These are phyloP conservation scores for Lordiphosa andalusiaca DNA, from an alignment of 2,888 invertebrate genomes.

Conservation along the genomic window DNA sequence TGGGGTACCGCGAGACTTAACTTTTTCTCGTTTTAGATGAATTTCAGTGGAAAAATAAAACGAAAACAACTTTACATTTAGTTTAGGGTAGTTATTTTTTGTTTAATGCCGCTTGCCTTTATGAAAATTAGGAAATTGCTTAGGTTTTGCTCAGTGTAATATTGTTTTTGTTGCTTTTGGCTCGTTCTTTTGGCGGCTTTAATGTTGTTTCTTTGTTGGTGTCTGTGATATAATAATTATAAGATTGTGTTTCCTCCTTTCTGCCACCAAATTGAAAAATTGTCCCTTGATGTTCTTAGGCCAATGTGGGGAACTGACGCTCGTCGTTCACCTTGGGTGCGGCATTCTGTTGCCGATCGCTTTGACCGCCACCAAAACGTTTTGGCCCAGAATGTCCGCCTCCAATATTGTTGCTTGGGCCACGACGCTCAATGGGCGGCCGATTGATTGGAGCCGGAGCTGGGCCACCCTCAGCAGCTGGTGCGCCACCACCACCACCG, in stretches of 20 bases:
- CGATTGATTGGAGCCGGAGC: conserved; percentile 32
- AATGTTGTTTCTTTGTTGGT: conserved; percentile 21
- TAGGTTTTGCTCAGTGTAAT: conserved; percentile 14
- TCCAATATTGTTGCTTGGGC: conserved; percentile 18
- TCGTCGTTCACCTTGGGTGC: conserved; percentile 97
- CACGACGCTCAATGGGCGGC: conserved; percentile 57
- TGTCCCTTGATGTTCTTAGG: conserved; percentile 81
- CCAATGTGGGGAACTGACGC: conserved; percentile 96
- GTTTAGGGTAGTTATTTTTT: conserved; percentile 7
- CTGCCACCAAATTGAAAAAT: conserved; percentile 22
- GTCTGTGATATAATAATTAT: conserved; percentile 37
- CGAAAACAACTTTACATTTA: conserved; percentile 30
- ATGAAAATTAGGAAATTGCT: conserved; percentile 22
- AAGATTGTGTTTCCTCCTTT: conserved; percentile 38
- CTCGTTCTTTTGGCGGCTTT: conserved; percentile 45
- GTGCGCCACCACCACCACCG: conserved; percentile 7
- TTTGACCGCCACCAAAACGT: conserved; percentile 69
- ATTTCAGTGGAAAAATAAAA: conserved; percentile 28
- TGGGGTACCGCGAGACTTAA: conserved; percentile 38
- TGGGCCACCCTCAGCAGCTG: conserved; percentile 20
- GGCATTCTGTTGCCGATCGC: conserved; percentile 70
- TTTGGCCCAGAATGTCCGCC: conserved; percentile 45
- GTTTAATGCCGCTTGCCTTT: conserved; percentile 14
- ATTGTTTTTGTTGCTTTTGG: conserved; percentile 68
- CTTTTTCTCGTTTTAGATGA: conserved; percentile 21